These are phyloP conservation scores for Molothrus ater DNA, from an alignment of 2,797 vertebrate genomes.

Conservation along the genomic window DNA sequence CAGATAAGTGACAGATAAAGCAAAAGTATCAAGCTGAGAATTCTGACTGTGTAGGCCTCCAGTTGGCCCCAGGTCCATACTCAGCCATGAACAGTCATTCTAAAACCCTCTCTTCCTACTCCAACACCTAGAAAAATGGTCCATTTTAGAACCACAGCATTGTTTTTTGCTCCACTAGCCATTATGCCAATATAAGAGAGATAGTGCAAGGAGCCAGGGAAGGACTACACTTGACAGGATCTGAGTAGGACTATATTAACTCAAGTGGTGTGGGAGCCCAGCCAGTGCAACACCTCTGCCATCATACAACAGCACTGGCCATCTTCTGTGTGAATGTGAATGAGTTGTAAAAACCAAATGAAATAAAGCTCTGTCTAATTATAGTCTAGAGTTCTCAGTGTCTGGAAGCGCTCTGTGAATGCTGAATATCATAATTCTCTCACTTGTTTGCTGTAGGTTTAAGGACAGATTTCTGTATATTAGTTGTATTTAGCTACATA, in stretches of 20 bases:
- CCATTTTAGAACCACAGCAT: neutral
- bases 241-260: neutral
- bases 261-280: neutral
- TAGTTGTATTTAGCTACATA: neutral
- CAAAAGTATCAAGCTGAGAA: neutral
- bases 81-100: neutral
- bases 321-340: neutral
- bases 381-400: neutral
- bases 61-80: neutral
- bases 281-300: neutral
- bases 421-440: neutral
- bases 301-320: neutral
- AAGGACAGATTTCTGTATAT: neutral
- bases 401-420: neutral
- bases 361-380: neutral
- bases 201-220: neutral
- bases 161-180: neutral
- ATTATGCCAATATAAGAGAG: neutral
- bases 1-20: neutral
- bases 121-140: neutral
- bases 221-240: neutral
- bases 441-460: neutral
- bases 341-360: neutral
- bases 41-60: neutral
- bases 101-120: neutral